These are phyloP conservation scores for Magallana gigas DNA, from an alignment of 1,140 invertebrate species.

Conservation along the genomic window DNA sequence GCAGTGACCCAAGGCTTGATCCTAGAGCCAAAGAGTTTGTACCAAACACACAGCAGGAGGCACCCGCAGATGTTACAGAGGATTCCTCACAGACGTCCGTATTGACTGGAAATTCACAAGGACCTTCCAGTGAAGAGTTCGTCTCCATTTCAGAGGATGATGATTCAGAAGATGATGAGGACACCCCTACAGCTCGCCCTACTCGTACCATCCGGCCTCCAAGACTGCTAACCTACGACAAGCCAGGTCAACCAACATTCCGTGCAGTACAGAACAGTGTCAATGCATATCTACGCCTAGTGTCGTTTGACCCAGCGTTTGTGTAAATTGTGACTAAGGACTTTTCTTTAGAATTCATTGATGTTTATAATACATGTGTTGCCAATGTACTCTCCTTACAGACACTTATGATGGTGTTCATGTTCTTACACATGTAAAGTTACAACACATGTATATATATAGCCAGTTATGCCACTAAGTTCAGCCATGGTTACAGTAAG, in stretches of 20 bases:
- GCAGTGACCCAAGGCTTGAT: too few relatives aligned
- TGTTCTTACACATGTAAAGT: too few relatives aligned
- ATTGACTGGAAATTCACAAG: not conserved
- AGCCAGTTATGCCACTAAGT: too few relatives aligned
- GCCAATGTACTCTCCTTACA: not conserved
- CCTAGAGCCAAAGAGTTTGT: too few relatives aligned
- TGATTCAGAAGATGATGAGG: not conserved
- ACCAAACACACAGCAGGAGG: too few relatives aligned
- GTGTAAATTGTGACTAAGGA: not conserved
- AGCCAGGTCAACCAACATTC: slow-evolving; percentile 16
- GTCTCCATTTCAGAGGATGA: too few relatives aligned
- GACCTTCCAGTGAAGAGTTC: too few relatives aligned
- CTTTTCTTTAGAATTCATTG: too few relatives aligned
- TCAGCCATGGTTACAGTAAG: too few relatives aligned
- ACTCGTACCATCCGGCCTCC: slow-evolving; percentile 23
- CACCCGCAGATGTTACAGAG: too few relatives aligned
- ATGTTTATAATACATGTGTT: not conserved
- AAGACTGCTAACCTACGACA: slow-evolving; percentile 4
- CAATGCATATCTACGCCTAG: not conserved
- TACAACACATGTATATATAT: too few relatives aligned
- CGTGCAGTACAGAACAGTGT: not conserved
- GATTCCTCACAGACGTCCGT: not conserved
- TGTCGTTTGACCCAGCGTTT: not conserved
- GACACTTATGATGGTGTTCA: too few relatives aligned
- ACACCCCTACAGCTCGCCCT: not conserved